A percentile compares a stretch with the other conserved stretches of the same genome.
phyloP scores from a whole-genome alignment of 2,797 vertebrate species.

The Aeoliscus strigatus region DNA sequence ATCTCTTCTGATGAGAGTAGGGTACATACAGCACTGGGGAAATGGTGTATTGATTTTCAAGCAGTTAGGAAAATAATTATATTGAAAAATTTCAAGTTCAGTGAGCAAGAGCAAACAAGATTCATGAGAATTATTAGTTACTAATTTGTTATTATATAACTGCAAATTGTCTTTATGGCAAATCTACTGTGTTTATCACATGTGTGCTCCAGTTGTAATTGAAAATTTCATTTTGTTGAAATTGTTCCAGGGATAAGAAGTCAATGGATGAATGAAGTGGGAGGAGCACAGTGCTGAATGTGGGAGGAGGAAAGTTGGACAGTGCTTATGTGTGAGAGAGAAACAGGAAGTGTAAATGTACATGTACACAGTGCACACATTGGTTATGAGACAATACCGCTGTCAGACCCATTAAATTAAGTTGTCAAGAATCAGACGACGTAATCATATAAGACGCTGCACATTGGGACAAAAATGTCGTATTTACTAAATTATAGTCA shows the following conservation, averaged over 20 bases:
- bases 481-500: too few relatives aligned
- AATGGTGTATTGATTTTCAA: too few relatives aligned
- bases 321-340: conserved; percentile 4
- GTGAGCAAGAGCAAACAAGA: not conserved
- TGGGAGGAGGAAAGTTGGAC: conserved; percentile 30
- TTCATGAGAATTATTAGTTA: not conserved
- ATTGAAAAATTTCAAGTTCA: not conserved
- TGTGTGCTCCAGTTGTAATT: conserved; percentile 32
- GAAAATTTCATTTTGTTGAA: conserved; percentile 38
- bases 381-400: conserved; percentile 30
- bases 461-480: too few relatives aligned
- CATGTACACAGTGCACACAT: conserved; percentile 10
- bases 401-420: conserved; percentile 36
- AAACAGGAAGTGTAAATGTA: conserved; percentile 4
- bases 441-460: too few relatives aligned
- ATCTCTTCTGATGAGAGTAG: too few relatives aligned
- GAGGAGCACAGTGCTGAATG: conserved; percentile 4
- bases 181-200: conserved; percentile 5
- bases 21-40: too few relatives aligned
- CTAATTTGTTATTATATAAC: conserved; percentile 3
- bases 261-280: conserved; percentile 28
- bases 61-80: too few relatives aligned
- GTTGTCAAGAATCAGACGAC: conserved; percentile 25
- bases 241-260: conserved; percentile 32
- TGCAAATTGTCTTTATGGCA: conserved; percentile 12